Evolutionary conservation across 2,113 vertebrate species (phyloP).

Genomic region (Pungitius pungitius): DNA sequence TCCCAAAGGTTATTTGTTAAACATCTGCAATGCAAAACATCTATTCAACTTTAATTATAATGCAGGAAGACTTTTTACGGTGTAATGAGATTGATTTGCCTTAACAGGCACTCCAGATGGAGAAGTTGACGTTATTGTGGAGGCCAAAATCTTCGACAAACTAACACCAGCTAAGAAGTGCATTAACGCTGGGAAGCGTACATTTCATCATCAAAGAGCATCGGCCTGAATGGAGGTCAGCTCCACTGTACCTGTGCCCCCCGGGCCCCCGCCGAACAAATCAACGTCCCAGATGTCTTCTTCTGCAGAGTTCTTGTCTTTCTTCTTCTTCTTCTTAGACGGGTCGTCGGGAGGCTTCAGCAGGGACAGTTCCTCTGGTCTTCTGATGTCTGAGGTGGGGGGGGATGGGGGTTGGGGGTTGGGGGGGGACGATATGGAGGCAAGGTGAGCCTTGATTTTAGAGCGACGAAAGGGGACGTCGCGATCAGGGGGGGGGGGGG

Average conservation of each 20-base stretch:
- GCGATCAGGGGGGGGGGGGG: no score
- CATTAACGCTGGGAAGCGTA: background rate
- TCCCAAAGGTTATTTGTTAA: background rate
- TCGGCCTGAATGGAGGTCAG: background rate
- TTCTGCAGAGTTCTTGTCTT: slow-evolving; percentile 84
- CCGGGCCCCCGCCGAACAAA: slow-evolving; percentile 78
- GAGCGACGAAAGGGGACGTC: background rate
- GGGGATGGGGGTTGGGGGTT: background rate
- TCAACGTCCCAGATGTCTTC: slow-evolving; percentile 90
- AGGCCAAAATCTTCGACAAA: no score
- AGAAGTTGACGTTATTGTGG: background rate
- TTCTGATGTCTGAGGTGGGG: slow-evolving; percentile 86
- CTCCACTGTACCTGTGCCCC: slow-evolving; percentile 81
- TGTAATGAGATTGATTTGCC: background rate
- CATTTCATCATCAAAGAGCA: background rate
- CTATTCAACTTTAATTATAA: background rate
- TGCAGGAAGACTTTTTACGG: background rate
- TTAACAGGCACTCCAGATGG: background rate
- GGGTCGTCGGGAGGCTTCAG: slow-evolving; percentile 84
- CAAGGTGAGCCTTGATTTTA: background rate
- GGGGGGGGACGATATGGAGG: background rate
- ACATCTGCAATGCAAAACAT: background rate
- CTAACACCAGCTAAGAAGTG: background rate
- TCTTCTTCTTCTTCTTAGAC: slow-evolving; percentile 96
- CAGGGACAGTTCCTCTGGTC: slow-evolving; percentile 93